phyloP scores from a whole-genome alignment of 2,888 invertebrate genomes.

The Drosophila testacea region DNA sequence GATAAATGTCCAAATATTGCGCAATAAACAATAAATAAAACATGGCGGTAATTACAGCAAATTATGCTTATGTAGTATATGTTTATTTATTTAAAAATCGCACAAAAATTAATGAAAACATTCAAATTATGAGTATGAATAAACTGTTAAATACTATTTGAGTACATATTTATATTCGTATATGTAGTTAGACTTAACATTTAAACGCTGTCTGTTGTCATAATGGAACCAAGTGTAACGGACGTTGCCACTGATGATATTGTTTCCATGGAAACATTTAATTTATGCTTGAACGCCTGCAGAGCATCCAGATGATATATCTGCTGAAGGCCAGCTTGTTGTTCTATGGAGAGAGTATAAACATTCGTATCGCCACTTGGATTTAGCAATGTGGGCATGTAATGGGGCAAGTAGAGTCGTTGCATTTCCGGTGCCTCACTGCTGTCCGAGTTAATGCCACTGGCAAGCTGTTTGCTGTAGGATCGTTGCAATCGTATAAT shows the following conservation, averaged over 20 bases:
- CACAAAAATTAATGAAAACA: slow-evolving; percentile 36
- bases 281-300: slow-evolving; percentile 79
- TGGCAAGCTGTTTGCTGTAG: slow-evolving; percentile 80
- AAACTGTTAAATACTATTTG: slow-evolving; percentile 10
- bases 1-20: too few relatives aligned
- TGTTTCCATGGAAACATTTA: slow-evolving; percentile 83
- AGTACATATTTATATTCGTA: slow-evolving; percentile 2
- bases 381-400: slow-evolving; percentile 81
- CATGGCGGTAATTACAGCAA: too few relatives aligned
- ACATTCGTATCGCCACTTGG: slow-evolving; percentile 78
- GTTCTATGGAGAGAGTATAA: slow-evolving; percentile 77
- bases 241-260: slow-evolving; percentile 84
- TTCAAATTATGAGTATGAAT: slow-evolving; percentile 30
- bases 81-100: slow-evolving; percentile 39
- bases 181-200: slow-evolving; percentile 16
- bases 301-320: slow-evolving; percentile 82
- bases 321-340: slow-evolving; percentile 78
- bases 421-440: slow-evolving; percentile 67
- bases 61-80: neutral
- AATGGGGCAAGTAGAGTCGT: slow-evolving; percentile 79
- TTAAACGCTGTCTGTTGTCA: slow-evolving; percentile 65
- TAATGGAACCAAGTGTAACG: slow-evolving; percentile 71
- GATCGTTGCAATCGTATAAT: slow-evolving; percentile 83
- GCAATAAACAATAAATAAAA: too few relatives aligned
- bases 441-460: slow-evolving; percentile 46